Conservation (phyloP, 2,113 vertebrate species). For the Pelusios castaneus region DNA sequence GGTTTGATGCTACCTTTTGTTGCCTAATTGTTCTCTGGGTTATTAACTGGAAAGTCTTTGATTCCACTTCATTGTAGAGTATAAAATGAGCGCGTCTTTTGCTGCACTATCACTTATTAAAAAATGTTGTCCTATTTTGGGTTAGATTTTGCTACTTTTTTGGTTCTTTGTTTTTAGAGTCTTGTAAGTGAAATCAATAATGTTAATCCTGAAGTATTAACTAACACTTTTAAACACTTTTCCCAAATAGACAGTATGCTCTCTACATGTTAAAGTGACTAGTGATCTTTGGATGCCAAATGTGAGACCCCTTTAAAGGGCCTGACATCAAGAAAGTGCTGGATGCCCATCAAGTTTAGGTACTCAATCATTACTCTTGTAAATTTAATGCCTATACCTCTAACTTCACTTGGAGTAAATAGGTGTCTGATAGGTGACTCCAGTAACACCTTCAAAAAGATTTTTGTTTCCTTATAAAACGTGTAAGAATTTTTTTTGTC, state of each 20-base stretch:
- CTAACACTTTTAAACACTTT: neutral
- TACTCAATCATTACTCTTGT: neutral
- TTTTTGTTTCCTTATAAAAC: neutral
- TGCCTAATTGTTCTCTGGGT: constrained; percentile 39
- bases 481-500: accelerated
- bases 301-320: neutral
- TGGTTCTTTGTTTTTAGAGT: neutral
- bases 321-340: neutral
- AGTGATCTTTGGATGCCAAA: neutral
- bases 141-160: neutral
- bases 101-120: neutral
- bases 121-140: accelerated
- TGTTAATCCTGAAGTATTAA: neutral
- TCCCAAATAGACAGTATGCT: neutral
- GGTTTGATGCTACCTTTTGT: constrained; percentile 34
- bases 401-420: neutral
- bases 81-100: neutral
- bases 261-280: neutral
- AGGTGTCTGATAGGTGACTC: neutral
- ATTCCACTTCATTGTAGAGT: constrained; percentile 7
- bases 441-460: neutral
- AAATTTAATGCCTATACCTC: neutral
- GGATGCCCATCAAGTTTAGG: neutral
- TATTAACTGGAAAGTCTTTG: constrained; percentile 39
- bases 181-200: neutral